These are phyloP conservation scores for Ennomos quercinarius DNA, from an alignment of 2,888 invertebrate genomes.

Conservation along the genomic window DNA sequence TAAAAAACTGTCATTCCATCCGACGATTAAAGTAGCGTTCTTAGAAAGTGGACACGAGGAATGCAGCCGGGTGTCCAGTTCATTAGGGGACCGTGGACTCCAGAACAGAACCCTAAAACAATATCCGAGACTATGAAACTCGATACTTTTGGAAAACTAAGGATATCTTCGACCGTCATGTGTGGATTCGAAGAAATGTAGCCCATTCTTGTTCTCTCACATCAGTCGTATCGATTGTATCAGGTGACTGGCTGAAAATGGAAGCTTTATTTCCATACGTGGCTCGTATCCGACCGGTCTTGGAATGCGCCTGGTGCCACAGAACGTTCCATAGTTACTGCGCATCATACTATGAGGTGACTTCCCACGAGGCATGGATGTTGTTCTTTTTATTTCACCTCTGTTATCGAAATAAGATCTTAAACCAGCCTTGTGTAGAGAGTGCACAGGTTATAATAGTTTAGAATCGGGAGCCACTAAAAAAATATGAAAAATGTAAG, in stretches of 20 bases:
- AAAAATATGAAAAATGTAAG: no score
- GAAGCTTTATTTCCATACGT: conserved; percentile 30
- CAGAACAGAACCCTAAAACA: conserved; percentile 5
- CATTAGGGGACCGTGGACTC: conserved; percentile 61
- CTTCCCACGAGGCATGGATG: conserved; percentile 38
- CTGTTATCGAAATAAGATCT: conserved; percentile 46
- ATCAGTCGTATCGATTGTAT: conserved; percentile 36
- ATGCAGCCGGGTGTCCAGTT: conserved; percentile 70
- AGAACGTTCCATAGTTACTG: conserved; percentile 10
- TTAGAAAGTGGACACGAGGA: conserved; percentile 74
- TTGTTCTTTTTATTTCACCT: conserved; percentile 52
- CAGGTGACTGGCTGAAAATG: conserved; percentile 14
- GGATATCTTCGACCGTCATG: background rate
- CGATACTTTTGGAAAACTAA: conserved; percentile 16
- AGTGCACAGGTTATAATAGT: conserved; percentile 60
- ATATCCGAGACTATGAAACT: conserved; percentile 32
- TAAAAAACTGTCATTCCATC: conserved; percentile 73
- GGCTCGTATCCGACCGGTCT: conserved; percentile 18
- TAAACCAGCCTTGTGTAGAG: conserved; percentile 41
- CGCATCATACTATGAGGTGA: conserved; percentile 5
- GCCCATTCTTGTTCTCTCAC: conserved; percentile 8
- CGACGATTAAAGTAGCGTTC: conserved; percentile 70
- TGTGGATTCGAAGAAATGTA: conserved; percentile 8
- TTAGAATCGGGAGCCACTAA: conserved; percentile 29
- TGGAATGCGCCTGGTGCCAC: conserved; percentile 33